Conservation (phyloP, 2,797 vertebrate species). For the Synanceia verrucosa region DNA sequence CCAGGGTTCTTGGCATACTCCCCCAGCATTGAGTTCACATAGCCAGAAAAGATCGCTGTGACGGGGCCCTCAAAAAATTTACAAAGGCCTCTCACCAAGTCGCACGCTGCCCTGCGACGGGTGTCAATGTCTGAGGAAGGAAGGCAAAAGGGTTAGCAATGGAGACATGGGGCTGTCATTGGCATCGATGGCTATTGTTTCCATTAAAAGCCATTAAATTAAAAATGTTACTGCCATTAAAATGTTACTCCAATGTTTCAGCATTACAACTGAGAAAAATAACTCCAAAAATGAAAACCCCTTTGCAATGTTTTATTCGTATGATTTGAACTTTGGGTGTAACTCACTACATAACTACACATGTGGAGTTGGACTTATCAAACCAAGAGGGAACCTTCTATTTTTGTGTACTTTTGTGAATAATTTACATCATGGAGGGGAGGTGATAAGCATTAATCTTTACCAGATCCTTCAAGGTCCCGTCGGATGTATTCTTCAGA, state of each 20-base stretch:
- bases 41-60: slow-evolving; percentile 97
- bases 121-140: slow-evolving; percentile 92
- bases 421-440: neutral
- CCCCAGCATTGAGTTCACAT: slow-evolving; percentile 95
- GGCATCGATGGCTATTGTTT: no score
- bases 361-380: neutral
- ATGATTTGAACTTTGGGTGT: neutral
- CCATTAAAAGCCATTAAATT: no score
- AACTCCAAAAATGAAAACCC: neutral
- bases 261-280: neutral
- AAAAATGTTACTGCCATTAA: neutral
- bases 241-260: neutral
- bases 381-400: neutral
- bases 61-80: slow-evolving; percentile 98
- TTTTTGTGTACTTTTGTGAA: neutral
- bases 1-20: slow-evolving; percentile 95
- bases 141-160: neutral
- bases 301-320: no score
- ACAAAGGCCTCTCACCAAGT: slow-evolving; percentile 95
- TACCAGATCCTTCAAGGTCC: slow-evolving; percentile 99
- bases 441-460: slow-evolving; percentile 15
- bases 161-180: neutral
- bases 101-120: slow-evolving; percentile 95
- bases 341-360: no score
- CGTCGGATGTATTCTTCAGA: slow-evolving; percentile 98